Base-by-base conservation (phyloP, 2,797 vertebrate genomes). In the Acrocephalus scirpaceus region DNA sequence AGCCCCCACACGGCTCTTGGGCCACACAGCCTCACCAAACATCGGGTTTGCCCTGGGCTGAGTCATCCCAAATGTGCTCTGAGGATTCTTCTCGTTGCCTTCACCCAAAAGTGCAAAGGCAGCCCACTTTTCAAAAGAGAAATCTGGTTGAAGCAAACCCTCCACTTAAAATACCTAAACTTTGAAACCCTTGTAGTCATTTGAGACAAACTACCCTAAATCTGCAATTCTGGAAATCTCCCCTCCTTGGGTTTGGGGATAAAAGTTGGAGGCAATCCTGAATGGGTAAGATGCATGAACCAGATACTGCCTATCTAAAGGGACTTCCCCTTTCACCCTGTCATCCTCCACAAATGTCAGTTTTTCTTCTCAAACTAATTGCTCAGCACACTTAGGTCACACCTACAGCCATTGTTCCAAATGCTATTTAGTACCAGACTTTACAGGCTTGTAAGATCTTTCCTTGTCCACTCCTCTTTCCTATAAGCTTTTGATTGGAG, bases 1-100 rank as follows among this genome's bases (percentile, higher is more conserved):
- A 83, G 75, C 72, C 81, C 26, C 12, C 8, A 0, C 0, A 2
- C 0, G 0, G 67, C 7, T 38, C 57, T 7, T 10, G 23, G 64
- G 90, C 54, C 50, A 27, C 87, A 26, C 32, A 71, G 50, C 64
- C 71, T 38, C n/a, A 3, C 38, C 30, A 11, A 20, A n/a, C 26
- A 8, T 0, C 1, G 4, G 6, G 3, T 53, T 27, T 45, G 40
- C 42, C 51, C 64, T 1, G 22, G 53, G 40, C 74, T 44, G 2
- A 73, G 16, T 16, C 67, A 77, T 1, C 69, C 50, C 73, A 6
- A 54, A 25, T 0, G 25, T 11, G 60, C 62, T 34, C 23, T 2
- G 36, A 56, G 53, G 64, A 30, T 48, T 47, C 45, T 2, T 23
- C 53, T 47, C 3, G 4, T 22, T 78, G 69, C 66, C 65, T 48